A percentile compares a stretch with the other conserved stretches of the same genome.
phyloP scores from a whole-genome alignment of 2,113 vertebrate genomes.

The Onychorhynchus coronatus region DNA sequence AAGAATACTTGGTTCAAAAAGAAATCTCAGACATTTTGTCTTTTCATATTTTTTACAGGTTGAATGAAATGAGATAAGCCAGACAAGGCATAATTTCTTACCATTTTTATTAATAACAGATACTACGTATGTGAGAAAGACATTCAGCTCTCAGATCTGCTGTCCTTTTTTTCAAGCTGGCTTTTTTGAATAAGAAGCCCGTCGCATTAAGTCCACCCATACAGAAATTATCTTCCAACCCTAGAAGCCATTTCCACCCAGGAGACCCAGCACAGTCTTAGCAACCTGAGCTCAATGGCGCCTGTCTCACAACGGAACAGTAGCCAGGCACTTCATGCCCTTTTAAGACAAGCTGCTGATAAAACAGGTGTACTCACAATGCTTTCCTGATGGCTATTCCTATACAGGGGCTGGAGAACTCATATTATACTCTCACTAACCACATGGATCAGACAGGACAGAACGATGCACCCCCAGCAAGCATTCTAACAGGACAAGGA shows the following conservation, averaged over 20 bases:
- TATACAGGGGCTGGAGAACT: background rate
- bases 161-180: background rate
- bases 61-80: background rate
- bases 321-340: background rate
- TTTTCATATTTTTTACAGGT: background rate
- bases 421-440: background rate
- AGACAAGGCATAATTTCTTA: background rate
- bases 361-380: background rate
- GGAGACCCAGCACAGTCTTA: background rate
- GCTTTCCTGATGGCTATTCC: background rate
- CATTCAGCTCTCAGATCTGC: background rate
- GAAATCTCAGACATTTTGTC: background rate
- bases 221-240: background rate
- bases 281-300: background rate
- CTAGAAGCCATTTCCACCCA: background rate
- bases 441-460: background rate
- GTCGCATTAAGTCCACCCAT: background rate
- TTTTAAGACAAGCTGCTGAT: background rate
- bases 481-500: background rate
- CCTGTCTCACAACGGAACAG: background rate
- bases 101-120: background rate
- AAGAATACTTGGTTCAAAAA: background rate
- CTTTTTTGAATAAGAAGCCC: background rate
- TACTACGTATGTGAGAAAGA: background rate
- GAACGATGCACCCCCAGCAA: fast-evolving